These are phyloP conservation scores for Aphelocoma coerulescens DNA, from an alignment of 2,113 vertebrate species.

Conservation along the genomic window DNA sequence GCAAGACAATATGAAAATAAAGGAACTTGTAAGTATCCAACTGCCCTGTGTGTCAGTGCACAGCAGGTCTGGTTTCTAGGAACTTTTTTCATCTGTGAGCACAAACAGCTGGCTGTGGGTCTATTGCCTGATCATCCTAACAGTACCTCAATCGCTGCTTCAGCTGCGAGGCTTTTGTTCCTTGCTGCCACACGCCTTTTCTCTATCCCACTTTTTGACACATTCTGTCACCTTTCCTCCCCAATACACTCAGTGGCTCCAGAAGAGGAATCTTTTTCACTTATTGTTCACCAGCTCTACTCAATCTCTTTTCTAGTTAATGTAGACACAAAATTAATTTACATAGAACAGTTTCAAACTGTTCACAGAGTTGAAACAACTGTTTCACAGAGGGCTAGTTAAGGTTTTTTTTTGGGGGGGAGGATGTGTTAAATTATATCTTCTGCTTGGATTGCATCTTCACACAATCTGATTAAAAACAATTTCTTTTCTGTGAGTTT, in stretches of 20 bases:
- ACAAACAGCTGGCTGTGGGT: neutral
- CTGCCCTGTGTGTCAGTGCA: rapidly evolving
- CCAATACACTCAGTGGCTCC: neutral
- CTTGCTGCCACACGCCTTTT: neutral
- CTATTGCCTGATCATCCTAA: neutral
- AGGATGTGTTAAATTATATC: neutral
- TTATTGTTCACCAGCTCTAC: neutral
- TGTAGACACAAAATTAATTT: neutral
- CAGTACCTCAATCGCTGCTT: neutral
- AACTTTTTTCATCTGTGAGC: neutral
- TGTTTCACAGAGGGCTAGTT: neutral
- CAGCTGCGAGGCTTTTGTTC: neutral
- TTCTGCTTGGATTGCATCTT: neutral
- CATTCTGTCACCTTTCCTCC: neutral
- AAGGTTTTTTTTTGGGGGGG: rapidly evolving
- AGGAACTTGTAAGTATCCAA: neutral
- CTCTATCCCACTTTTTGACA: neutral
- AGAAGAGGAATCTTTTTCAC: neutral
- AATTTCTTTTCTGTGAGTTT: neutral
- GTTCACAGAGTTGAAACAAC: no score
- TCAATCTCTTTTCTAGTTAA: neutral
- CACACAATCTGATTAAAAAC: neutral
- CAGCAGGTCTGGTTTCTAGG: neutral
- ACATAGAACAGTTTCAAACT: neutral
- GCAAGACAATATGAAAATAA: neutral